Percentiles rank a stretch among this genome's conserved stretches.
Conservation (phyloP, 2,113 vertebrate genomes). For the Chionis minor region DNA sequence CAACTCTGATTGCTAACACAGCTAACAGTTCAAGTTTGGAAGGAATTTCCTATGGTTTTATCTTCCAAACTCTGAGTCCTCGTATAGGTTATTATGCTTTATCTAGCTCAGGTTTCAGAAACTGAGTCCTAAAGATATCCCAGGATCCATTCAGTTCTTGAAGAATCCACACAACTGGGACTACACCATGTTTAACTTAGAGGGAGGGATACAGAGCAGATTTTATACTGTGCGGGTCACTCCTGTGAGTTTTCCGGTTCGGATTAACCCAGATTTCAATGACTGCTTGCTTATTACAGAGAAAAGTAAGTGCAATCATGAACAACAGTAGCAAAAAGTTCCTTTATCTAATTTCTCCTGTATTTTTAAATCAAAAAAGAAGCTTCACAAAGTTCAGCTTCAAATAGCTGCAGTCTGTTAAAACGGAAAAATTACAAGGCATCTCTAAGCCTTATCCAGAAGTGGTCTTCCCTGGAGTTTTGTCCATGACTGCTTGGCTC, state of each 20-base stretch:
- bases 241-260: not conserved
- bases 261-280: not conserved
- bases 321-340: not conserved
- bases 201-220: not conserved
- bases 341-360: not conserved
- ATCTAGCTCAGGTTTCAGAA: not conserved
- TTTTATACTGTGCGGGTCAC: not conserved
- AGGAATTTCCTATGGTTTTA: not conserved
- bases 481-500: not conserved
- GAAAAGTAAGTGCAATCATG: not conserved
- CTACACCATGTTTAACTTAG: not conserved
- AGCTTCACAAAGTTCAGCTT: not conserved
- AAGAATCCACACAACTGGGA: not conserved
- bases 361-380: not conserved
- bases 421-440: not conserved
- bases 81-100: not conserved
- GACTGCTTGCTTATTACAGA: not conserved
- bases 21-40: not conserved
- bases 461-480: not conserved
- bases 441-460: not conserved
- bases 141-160: not conserved
- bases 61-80: not conserved
- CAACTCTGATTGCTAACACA: fast-evolving
- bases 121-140: not conserved
- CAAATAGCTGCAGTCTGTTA: not conserved